Evolutionary conservation across 2,888 invertebrate genomes (phyloP), one percentile per base, ranked within the genome.

Genomic region (Acleris literana): DNA sequence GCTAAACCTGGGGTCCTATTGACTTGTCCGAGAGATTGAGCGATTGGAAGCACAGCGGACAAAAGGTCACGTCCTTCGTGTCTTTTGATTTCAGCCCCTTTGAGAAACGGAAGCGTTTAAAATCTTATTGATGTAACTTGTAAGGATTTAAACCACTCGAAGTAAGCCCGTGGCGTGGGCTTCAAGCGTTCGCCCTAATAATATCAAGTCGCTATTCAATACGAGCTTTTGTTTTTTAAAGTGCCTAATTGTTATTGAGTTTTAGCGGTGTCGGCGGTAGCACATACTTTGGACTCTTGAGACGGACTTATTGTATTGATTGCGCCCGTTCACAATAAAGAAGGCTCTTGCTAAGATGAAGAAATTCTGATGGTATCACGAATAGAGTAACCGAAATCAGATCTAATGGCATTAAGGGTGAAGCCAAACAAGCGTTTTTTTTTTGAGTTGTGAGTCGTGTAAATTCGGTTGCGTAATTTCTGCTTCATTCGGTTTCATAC

Each of bases 21-120:
- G 72, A 75, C 72, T 71, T 70, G 72, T 75, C 75, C 70, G 62
- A 64, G 68, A 70, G 64, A 63, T 64, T 69, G 74, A 75, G 68
- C 73, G 73, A 76, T 72, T 70, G 69, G 64, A 68, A 67, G 63
- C 55, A 54, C 63, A 57, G 44, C 53, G 66, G 57, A 29, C 51
- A 22, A 66, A 57, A 66, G 66, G 66, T 66, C 62, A 57, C 62
- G 62, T 61, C 61, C 43, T 55, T 64, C 54, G 25, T 53, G 57
- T 66, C 65, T 66, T 61, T 49, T 52, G 61, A 57, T 62, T 52
- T 25, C 29, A 53, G 54, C 46, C 44, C 46, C 55, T 61, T 65
- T 61, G 66, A 52, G 51, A 44, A 18, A 49, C 53, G 62, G 48
- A 62, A 66, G 39, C 57, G 53, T 56, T 62, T 62, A 53, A 66